These are phyloP conservation scores for Rhinogobius similis DNA, from an alignment of 2,113 vertebrate genomes.

Conservation along the genomic window DNA sequence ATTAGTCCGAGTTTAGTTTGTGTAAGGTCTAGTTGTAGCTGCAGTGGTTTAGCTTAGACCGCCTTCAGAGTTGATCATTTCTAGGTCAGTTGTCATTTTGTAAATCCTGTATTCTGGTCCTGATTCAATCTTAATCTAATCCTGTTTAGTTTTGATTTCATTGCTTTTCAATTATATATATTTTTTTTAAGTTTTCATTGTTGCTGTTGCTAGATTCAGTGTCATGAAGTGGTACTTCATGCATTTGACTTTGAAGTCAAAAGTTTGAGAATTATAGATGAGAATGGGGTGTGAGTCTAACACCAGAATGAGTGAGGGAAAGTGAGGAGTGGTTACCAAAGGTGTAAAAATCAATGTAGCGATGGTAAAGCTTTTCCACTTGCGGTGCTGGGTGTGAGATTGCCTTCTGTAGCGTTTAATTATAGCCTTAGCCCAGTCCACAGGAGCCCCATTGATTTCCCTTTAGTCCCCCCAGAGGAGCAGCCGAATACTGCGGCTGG, in stretches of 20 bases:
- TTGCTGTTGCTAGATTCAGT: not conserved
- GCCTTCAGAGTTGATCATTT: not conserved
- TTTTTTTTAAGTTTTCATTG: not conserved
- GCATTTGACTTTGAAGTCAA: not conserved
- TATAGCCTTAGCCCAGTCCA: slow-evolving; percentile 62
- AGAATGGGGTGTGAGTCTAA: slow-evolving; percentile 22
- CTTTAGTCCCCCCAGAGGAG: slow-evolving; percentile 57
- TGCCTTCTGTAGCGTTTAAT: slow-evolving; percentile 76
- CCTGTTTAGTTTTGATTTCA: not conserved
- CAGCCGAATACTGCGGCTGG: slow-evolving; percentile 59
- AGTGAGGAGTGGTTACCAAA: slow-evolving; percentile 28
- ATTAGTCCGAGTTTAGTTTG: not conserved
- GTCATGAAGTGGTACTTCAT: not conserved
- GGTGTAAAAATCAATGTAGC: slow-evolving; percentile 66
- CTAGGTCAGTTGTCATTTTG: no score
- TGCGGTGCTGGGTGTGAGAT: slow-evolving; percentile 59
- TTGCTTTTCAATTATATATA: no score
- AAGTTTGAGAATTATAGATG: not conserved
- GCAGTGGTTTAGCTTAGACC: not conserved
- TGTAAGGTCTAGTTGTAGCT: not conserved
- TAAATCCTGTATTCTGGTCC: not conserved
- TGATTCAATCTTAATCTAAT: not conserved
- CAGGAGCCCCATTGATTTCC: slow-evolving; percentile 71
- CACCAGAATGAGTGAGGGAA: not conserved
- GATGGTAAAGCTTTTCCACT: slow-evolving; percentile 56